Conservation (phyloP, 2,888 invertebrate genomes). For the Agriotes lineatus region DNA sequence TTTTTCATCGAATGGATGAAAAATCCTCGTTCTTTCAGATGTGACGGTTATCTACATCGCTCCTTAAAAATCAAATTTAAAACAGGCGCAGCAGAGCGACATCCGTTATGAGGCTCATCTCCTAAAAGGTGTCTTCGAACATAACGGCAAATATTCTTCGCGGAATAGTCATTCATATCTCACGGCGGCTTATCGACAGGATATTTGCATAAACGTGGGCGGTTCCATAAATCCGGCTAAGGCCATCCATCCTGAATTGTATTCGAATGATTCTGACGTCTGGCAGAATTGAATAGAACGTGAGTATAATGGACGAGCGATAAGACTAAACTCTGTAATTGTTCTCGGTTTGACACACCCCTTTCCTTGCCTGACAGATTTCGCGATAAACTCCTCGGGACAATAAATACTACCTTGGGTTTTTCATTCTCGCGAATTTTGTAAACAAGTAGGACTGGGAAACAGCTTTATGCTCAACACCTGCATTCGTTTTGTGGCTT, state of each 20-base stretch:
- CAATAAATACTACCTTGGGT: not conserved
- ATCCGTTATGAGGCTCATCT: conserved; percentile 13
- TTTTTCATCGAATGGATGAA: conserved; percentile 15
- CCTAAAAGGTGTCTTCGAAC: not conserved
- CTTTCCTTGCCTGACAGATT: conserved; percentile 39
- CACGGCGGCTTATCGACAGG: conserved; percentile 55
- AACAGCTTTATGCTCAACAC: no score
- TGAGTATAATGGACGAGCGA: conserved; percentile 59
- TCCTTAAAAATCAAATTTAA: conserved; percentile 18
- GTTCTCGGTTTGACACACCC: conserved; percentile 52
- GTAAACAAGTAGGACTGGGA: no score
- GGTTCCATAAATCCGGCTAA: conserved; percentile 54
- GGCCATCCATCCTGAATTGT: conserved; percentile 62
- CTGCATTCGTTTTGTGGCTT: no score
- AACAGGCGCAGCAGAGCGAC: conserved; percentile 3
- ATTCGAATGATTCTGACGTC: conserved; percentile 62
- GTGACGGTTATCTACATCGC: conserved; percentile 20
- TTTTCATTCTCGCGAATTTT: not conserved
- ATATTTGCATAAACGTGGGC: conserved; percentile 60
- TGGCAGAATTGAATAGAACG: conserved; percentile 59
- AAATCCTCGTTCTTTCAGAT: conserved; percentile 17
- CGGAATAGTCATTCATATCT: conserved; percentile 52
- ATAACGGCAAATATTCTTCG: not conserved
- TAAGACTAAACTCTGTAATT: conserved; percentile 62
- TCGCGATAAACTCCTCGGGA: conserved; percentile 28